Conservation (phyloP, 2,113 vertebrate genomes). For the Benthochromis sp. region DNA sequence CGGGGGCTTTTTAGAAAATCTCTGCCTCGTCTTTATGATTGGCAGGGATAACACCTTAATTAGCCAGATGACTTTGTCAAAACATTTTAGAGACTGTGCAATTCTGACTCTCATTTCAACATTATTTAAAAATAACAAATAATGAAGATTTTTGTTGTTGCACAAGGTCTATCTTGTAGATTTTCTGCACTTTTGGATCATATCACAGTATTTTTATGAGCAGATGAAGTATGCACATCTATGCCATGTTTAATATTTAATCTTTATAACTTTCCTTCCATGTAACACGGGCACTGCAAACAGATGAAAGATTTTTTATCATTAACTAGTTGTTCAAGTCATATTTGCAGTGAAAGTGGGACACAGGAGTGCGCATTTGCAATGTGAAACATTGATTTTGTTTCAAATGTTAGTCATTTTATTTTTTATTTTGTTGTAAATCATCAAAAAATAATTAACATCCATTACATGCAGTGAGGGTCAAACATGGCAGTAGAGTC, state of each 20-base stretch:
- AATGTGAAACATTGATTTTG: background rate
- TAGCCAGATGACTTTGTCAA: constrained; percentile 36
- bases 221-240: background rate
- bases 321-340: background rate
- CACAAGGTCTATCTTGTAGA: background rate
- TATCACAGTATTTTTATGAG: background rate
- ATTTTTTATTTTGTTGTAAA: background rate
- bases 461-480: background rate
- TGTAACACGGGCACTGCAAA: background rate
- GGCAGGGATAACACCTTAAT: constrained; percentile 43
- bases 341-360: background rate
- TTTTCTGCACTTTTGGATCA: background rate
- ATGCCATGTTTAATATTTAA: background rate
- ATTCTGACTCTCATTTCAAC: background rate
- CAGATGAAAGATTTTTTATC: background rate
- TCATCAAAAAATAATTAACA: background rate
- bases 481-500: background rate
- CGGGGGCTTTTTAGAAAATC: background rate
- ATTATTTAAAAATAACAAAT: background rate
- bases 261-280: background rate
- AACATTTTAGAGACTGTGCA: constrained; percentile 16
- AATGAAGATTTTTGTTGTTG: background rate
- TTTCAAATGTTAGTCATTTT: background rate
- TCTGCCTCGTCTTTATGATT: constrained; percentile 15
- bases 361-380: rapidly evolving